phyloP scores from a whole-genome alignment of 2,797 vertebrate species.

The Discoglossus pictus region DNA sequence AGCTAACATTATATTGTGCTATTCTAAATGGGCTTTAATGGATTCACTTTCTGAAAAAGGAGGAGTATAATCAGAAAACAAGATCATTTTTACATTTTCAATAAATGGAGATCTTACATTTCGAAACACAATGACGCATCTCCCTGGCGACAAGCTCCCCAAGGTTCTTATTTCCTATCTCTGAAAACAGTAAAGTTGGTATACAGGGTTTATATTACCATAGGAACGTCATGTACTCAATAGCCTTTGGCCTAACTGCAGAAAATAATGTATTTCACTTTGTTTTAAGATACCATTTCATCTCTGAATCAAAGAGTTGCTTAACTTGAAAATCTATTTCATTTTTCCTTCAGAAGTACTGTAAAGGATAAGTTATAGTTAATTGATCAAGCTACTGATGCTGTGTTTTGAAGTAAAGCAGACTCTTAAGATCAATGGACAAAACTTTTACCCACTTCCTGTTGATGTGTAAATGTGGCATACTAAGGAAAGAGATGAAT shows the following conservation, averaged over 20 bases:
- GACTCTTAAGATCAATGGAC: too few relatives aligned
- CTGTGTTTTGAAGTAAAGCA: too few relatives aligned
- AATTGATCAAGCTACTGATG: neutral
- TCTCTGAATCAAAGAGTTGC: neutral
- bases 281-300: neutral
- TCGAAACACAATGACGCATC: slow-evolving; percentile 11
- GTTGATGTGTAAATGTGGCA: too few relatives aligned
- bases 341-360: neutral
- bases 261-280: slow-evolving; percentile 6
- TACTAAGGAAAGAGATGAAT: too few relatives aligned
- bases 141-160: slow-evolving; percentile 13
- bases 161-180: neutral
- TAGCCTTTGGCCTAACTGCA: neutral
- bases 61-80: slow-evolving; percentile 2
- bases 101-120: neutral
- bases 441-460: too few relatives aligned
- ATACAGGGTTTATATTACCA: slow-evolving; percentile 7
- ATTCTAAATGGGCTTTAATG: too few relatives aligned
- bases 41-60: too few relatives aligned
- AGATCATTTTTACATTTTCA: slow-evolving; percentile 5
- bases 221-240: slow-evolving; percentile 17
- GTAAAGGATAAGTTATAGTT: neutral
- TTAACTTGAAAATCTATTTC: too few relatives aligned
- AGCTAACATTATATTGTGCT: too few relatives aligned
- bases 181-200: neutral